Conservation (phyloP, 1,140 invertebrate species). For the Trichoplusia ni region DNA sequence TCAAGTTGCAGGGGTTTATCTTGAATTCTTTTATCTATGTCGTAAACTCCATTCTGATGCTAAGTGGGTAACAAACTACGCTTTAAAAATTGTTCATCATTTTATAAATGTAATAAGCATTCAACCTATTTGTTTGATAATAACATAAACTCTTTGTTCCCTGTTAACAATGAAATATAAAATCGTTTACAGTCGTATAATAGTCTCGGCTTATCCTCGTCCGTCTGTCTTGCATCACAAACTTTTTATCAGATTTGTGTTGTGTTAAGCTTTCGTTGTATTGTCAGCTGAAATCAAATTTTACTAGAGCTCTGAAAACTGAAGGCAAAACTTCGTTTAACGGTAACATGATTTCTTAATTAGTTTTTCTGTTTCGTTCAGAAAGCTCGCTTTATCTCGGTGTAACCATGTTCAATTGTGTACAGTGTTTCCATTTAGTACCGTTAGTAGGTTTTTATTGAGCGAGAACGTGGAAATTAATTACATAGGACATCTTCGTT, state of each 20-base stretch:
- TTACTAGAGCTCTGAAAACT: not conserved
- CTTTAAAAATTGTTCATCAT: not conserved
- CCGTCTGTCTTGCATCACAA: too few relatives aligned
- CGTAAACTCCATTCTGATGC: not conserved
- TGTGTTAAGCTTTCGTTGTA: not conserved
- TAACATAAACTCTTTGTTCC: too few relatives aligned
- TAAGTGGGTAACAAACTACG: not conserved
- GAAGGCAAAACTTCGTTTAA: not conserved
- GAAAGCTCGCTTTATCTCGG: not conserved
- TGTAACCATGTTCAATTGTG: constrained; percentile 5
- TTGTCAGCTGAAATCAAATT: not conserved
- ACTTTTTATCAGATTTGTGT: not conserved
- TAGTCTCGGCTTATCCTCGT: too few relatives aligned
- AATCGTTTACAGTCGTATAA: too few relatives aligned
- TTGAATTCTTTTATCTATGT: constrained; percentile 4
- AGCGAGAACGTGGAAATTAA: not conserved
- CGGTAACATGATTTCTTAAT: constrained; percentile 16
- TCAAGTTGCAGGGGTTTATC: constrained; percentile 13
- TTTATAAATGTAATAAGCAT: too few relatives aligned
- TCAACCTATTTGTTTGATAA: too few relatives aligned
- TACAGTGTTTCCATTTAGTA: constrained; percentile 1
- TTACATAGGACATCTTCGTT: constrained; percentile 3
- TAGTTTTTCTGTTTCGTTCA: not conserved
- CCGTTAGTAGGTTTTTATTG: constrained; percentile 5
- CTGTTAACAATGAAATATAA: too few relatives aligned